Conservation (phyloP, 2,888 invertebrate genomes). For the Xanthorhoe designata region DNA sequence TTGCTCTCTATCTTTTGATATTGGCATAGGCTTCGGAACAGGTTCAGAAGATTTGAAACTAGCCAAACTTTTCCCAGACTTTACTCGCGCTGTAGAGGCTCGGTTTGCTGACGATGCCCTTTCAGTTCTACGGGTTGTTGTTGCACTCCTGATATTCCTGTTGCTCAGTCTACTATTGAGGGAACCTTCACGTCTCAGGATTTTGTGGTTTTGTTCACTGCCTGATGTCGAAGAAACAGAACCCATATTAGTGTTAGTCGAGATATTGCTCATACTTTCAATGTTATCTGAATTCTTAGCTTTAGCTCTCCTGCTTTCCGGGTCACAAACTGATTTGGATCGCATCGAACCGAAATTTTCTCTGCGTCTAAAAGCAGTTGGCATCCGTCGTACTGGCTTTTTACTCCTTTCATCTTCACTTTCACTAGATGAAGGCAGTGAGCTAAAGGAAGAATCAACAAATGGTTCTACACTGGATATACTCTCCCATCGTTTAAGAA, state of each 20-base stretch:
- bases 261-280: constrained; percentile 78
- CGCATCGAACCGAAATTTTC: constrained; percentile 75
- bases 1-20: constrained; percentile 89
- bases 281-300: constrained; percentile 71
- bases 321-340: constrained; percentile 81
- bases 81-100: constrained; percentile 88
- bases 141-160: constrained; percentile 82
- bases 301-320: constrained; percentile 70
- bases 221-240: constrained; percentile 80
- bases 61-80: constrained; percentile 81
- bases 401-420: constrained; percentile 77
- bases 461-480: constrained; percentile 90
- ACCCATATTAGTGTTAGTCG: constrained; percentile 73
- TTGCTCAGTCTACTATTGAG: constrained; percentile 68
- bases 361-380: constrained; percentile 72
- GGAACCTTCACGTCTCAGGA: constrained; percentile 72
- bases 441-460: constrained; percentile 88
- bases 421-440: constrained; percentile 82
- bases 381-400: constrained; percentile 67
- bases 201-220: constrained; percentile 74
- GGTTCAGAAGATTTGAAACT: constrained; percentile 80
- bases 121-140: constrained; percentile 74
- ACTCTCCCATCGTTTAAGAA: constrained; percentile 85
- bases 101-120: constrained; percentile 81
- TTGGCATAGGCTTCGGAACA: constrained; percentile 77